phyloP scores from a whole-genome alignment of 64 coral and sea anemone species.

The Montipora cactus region DNA sequence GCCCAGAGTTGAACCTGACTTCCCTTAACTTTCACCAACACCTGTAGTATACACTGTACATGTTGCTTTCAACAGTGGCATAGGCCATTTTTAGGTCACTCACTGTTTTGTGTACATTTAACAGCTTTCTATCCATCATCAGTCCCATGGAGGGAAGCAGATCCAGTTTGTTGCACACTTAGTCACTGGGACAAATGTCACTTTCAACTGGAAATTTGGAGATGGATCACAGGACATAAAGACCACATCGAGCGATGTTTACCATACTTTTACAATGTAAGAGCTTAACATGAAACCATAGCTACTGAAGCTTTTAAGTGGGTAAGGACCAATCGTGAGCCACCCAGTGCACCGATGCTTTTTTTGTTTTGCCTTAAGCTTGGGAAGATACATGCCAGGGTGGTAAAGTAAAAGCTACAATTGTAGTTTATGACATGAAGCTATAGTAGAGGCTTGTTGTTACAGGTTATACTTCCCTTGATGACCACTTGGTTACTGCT shows the following conservation, averaged over 20 bases:
- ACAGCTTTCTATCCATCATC: slow-evolving; percentile 16
- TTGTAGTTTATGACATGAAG: too few relatives aligned
- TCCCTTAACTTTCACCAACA: too few relatives aligned
- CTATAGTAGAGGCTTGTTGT: too few relatives aligned
- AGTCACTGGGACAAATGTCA: slow-evolving; percentile 32
- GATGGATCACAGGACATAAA: slow-evolving; percentile 12
- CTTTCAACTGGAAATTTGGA: slow-evolving; percentile 45
- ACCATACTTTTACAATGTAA: slow-evolving; percentile 33
- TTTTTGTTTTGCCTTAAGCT: too few relatives aligned
- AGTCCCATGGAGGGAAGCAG: neutral
- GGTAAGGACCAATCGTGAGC: neutral
- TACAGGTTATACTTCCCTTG: too few relatives aligned
- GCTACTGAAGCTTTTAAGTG: neutral
- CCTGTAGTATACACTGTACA: too few relatives aligned
- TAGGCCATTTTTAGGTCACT: neutral
- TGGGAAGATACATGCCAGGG: too few relatives aligned
- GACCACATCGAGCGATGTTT: neutral
- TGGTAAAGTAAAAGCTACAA: too few relatives aligned
- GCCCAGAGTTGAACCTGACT: too few relatives aligned
- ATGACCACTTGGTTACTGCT: too few relatives aligned
- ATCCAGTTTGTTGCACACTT: neutral
- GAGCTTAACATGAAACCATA: neutral
- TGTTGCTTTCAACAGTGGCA: too few relatives aligned
- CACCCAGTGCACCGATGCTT: too few relatives aligned
- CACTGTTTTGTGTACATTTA: neutral